Evolutionary conservation across 2,113 vertebrate genomes (phyloP).

Genomic region (Podilymbus podiceps): DNA sequence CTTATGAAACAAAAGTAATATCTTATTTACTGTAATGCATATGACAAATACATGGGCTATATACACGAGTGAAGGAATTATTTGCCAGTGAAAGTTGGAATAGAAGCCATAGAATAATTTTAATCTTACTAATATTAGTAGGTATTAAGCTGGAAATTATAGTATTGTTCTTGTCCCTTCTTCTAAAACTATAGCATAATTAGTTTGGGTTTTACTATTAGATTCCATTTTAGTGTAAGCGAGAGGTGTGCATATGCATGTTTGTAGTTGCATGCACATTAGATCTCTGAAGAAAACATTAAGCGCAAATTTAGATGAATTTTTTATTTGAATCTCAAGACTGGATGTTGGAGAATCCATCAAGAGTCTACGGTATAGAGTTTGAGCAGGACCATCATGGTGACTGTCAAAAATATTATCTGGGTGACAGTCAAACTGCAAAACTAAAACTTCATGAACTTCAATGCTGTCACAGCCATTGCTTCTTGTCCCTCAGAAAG

Average conservation of each 20-base stretch:
- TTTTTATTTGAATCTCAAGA: not conserved
- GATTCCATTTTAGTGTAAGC: not conserved
- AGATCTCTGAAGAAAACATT: not conserved
- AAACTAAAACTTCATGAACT: not conserved
- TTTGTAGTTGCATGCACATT: not conserved
- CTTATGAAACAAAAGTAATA: not conserved
- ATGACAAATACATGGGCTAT: not conserved
- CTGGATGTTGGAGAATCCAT: not conserved
- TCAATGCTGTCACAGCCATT: not conserved
- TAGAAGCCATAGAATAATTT: not conserved
- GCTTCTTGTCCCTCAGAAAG: not conserved
- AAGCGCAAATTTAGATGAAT: not conserved
- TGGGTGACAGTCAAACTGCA: not conserved
- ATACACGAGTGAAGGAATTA: not conserved
- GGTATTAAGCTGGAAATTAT: not conserved
- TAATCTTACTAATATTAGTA: not conserved
- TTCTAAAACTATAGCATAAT: not conserved
- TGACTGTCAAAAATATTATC: not conserved
- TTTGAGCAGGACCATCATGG: not conserved
- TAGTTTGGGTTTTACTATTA: not conserved
- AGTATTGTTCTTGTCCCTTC: not conserved
- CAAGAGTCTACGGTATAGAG: not conserved
- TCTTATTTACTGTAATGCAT: not conserved
- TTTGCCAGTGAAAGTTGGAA: not conserved
- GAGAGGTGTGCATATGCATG: fast-evolving